These are phyloP conservation scores for Trichonephila clavata DNA, from an alignment of 1,140 invertebrate species.

Conservation along the genomic window DNA sequence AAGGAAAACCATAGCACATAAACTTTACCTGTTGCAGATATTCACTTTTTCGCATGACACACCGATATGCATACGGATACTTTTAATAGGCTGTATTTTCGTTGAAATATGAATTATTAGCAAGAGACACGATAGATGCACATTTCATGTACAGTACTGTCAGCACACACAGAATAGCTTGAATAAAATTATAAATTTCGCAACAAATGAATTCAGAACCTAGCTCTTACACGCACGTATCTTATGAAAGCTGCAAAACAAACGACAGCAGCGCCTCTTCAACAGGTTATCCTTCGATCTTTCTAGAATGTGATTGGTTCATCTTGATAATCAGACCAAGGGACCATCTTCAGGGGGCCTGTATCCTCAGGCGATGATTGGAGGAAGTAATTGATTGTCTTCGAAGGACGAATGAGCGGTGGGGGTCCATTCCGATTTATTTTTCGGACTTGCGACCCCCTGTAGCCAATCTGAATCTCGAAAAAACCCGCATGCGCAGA, in stretches of 20 bases:
- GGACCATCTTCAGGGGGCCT: background rate
- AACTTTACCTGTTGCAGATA: slow-evolving; percentile 37
- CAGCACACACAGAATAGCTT: slow-evolving; percentile 1
- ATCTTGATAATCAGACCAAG: slow-evolving; percentile 26
- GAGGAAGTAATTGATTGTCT: background rate
- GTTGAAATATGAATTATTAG: background rate
- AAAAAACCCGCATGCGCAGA: background rate
- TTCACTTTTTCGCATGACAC: slow-evolving; percentile 14
- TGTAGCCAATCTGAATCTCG: background rate
- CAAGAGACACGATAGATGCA: slow-evolving; percentile 3
- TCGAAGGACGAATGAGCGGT: background rate
- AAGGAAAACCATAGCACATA: slow-evolving; percentile 12
- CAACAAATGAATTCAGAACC: background rate
- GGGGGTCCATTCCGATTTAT: background rate
- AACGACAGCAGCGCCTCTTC: slow-evolving; percentile 63
- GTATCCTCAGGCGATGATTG: slow-evolving; percentile 14
- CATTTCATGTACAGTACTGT: background rate
- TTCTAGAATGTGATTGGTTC: slow-evolving; percentile 68
- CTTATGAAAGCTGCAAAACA: slow-evolving; percentile 59
- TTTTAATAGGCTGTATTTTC: background rate
- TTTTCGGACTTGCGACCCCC: background rate
- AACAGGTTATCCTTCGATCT: slow-evolving; percentile 61
- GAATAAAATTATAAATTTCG: slow-evolving; percentile 41
- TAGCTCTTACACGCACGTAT: background rate
- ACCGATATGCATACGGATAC: background rate